These are phyloP conservation scores for Nymphalis urticae DNA, from an alignment of 2,888 invertebrate species.

Conservation along the genomic window DNA sequence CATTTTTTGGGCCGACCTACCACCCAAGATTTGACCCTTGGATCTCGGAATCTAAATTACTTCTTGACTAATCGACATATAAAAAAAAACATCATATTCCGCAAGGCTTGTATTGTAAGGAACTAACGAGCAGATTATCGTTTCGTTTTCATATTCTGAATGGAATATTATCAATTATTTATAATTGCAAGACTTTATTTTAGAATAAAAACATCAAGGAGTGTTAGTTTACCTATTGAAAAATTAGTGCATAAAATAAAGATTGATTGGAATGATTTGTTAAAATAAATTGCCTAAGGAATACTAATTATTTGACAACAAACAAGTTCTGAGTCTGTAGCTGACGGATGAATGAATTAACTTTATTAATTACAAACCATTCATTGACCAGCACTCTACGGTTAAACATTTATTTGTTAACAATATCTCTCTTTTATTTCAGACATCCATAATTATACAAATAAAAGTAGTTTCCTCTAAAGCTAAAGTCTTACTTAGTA, in stretches of 20 bases:
- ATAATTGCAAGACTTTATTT: too few species aligned
- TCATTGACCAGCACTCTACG: conserved; percentile 8
- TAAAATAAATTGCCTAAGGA: conserved; percentile 5
- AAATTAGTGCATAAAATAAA: background rate
- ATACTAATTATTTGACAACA: background rate
- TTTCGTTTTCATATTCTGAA: too few species aligned
- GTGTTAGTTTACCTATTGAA: background rate
- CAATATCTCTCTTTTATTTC: background rate
- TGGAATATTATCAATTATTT: too few species aligned
- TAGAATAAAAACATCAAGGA: too few species aligned
- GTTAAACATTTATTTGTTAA: background rate
- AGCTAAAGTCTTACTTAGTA: too few species aligned
- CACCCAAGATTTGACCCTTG: too few species aligned
- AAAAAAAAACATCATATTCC: too few species aligned
- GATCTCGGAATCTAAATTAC: too few species aligned
- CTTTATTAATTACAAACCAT: conserved; percentile 25
- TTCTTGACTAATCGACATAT: too few species aligned
- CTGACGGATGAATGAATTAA: conserved; percentile 24
- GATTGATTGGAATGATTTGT: background rate
- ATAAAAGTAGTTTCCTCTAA: background rate
- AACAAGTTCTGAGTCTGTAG: conserved; percentile 1
- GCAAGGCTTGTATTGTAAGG: too few species aligned
- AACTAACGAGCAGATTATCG: too few species aligned
- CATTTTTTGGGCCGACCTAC: too few species aligned
- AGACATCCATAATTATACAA: background rate